Evolutionary conservation across 2,888 invertebrate species (phyloP).

Genomic region (Metopia argyrocephala): DNA sequence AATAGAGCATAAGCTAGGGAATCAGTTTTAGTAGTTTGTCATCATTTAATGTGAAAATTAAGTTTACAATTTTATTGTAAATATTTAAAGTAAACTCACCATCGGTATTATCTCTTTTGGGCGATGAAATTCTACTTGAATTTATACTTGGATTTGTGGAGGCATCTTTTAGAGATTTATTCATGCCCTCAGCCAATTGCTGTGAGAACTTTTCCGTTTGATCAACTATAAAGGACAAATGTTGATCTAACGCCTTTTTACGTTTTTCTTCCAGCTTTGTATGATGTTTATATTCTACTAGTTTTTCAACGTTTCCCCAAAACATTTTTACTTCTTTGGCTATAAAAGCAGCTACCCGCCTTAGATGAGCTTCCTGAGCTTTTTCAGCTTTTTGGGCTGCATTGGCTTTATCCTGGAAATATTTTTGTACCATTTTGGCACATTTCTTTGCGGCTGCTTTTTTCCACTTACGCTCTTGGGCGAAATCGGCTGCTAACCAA

Average conservation of each 20-base stretch:
- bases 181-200: constrained; percentile 91
- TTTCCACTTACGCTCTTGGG: constrained; percentile 98
- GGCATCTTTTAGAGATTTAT: constrained; percentile 79
- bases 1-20: constrained; percentile 73
- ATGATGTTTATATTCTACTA: constrained; percentile 96
- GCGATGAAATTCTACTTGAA: constrained; percentile 79
- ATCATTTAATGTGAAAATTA: constrained; percentile 68
- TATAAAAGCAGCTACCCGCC: constrained; percentile 91
- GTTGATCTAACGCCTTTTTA: constrained; percentile 96
- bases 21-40: constrained; percentile 72
- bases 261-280: constrained; percentile 95
- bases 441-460: constrained; percentile 96
- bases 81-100: constrained; percentile 75
- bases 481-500: constrained; percentile 98
- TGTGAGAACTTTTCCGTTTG: constrained; percentile 98
- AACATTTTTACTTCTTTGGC: constrained; percentile 96
- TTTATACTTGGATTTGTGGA: constrained; percentile 77
- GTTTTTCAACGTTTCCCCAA: constrained; percentile 97
- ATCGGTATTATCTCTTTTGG: constrained; percentile 79
- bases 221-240: constrained; percentile 98
- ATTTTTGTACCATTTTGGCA: constrained; percentile 93
- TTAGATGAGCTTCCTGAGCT: constrained; percentile 91
- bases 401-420: constrained; percentile 93
- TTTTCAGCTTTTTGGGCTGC: constrained; percentile 94
- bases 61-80: not conserved